These are phyloP conservation scores for Rhineura floridana DNA, from an alignment of 2,113 vertebrate species.

Conservation along the genomic window DNA sequence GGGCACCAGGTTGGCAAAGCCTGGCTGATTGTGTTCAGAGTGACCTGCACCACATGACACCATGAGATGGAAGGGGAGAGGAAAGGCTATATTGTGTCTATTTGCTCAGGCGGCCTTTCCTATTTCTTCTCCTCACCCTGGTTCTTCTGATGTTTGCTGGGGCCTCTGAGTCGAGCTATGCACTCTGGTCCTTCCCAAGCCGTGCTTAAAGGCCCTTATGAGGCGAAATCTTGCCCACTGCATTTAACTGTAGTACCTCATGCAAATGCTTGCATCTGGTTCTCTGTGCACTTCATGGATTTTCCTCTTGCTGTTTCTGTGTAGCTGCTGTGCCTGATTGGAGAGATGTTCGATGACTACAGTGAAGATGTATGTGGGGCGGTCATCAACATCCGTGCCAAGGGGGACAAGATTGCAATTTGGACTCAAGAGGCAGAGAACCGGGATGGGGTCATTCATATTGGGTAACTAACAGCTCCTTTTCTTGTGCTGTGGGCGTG, in stretches of 20 bases:
- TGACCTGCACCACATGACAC: background rate
- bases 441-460: constrained; percentile 77
- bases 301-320: background rate
- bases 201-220: background rate
- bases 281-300: background rate
- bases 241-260: background rate
- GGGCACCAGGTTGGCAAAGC: too few species aligned
- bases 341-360: constrained; percentile 83
- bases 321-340: constrained; percentile 86
- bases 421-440: constrained; percentile 87
- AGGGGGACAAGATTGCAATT: constrained; percentile 87
- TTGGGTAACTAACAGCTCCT: constrained; percentile 75
- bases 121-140: background rate
- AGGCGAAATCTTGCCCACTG: background rate
- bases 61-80: background rate
- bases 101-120: background rate
- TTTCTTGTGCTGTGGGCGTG: background rate
- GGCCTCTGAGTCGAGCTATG: background rate
- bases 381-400: constrained; percentile 84
- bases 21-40: background rate
- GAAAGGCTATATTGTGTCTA: background rate
- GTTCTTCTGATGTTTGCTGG: background rate
- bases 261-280: background rate
- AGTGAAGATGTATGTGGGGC: constrained; percentile 83
- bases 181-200: background rate